phyloP scores from a whole-genome alignment of 1,140 invertebrate genomes.

The Psilanteris sp. region DNA sequence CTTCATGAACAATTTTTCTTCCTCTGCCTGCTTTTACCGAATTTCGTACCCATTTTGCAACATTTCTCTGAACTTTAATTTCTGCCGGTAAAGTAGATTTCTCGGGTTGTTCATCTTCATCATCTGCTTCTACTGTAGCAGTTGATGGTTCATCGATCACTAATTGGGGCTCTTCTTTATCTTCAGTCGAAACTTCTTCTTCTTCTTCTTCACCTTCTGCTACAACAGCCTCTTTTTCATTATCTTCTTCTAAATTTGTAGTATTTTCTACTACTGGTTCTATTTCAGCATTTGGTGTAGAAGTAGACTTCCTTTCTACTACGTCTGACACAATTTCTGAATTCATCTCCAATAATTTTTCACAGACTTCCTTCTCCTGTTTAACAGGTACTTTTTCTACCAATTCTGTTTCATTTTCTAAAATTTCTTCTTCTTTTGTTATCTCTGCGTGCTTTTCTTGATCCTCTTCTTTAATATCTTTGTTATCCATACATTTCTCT shows the following conservation, averaged over 20 bases:
- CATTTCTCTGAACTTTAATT: slow-evolving; percentile 59
- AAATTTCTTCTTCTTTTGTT: not conserved
- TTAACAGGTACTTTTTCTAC: slow-evolving; percentile 1
- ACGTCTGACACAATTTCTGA: not conserved
- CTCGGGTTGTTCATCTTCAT: slow-evolving; percentile 66
- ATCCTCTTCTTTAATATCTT: too few species aligned
- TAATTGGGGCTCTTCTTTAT: slow-evolving; percentile 44
- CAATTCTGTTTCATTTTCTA: not conserved
- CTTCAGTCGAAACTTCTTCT: slow-evolving; percentile 17
- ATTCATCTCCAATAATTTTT: not conserved
- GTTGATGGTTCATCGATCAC: slow-evolving; percentile 71
- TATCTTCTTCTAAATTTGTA: too few species aligned
- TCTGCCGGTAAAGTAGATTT: slow-evolving; percentile 70
- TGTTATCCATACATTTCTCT: too few species aligned
- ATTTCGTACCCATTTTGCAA: slow-evolving; percentile 71
- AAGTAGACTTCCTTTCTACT: slow-evolving; percentile 4
- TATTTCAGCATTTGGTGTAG: slow-evolving; percentile 8
- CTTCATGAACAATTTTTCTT: too few species aligned
- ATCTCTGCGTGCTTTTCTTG: too few species aligned
- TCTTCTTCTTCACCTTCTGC: slow-evolving; percentile 21
- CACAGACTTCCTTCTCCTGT: not conserved
- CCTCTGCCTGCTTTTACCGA: slow-evolving; percentile 49
- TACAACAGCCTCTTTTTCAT: slow-evolving; percentile 19
- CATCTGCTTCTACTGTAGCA: slow-evolving; percentile 64
- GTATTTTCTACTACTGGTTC: too few species aligned